Evolutionary conservation across 1,140 invertebrate genomes (phyloP).

Genomic region (Amphibalanus amphitrite): DNA sequence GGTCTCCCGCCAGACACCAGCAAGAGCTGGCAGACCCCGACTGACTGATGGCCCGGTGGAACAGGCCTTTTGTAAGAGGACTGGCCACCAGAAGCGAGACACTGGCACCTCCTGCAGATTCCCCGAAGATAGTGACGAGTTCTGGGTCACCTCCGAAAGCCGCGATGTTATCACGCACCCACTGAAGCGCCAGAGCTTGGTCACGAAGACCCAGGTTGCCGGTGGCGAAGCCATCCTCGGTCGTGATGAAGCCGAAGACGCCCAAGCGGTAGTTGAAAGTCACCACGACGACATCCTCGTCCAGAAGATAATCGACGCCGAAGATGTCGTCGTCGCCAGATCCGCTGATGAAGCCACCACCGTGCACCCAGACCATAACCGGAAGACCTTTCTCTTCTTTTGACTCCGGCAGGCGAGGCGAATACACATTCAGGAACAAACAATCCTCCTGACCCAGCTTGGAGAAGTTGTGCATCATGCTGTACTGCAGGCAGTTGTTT

Average conservation of each 20-base stretch:
- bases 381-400: constrained; percentile 21
- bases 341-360: constrained; percentile 47
- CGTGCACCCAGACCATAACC: constrained; percentile 62
- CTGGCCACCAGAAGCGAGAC: constrained; percentile 16
- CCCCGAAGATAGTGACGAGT: constrained; percentile 17
- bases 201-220: constrained; percentile 19
- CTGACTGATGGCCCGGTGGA: constrained; percentile 16
- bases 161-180: constrained; percentile 16
- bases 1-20: no score
- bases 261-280: no score
- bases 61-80: constrained; percentile 20
- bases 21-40: constrained; percentile 9
- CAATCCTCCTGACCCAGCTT: constrained; percentile 11
- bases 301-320: no score
- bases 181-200: constrained; percentile 16
- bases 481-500: no score
- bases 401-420: constrained; percentile 2
- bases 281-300: no score
- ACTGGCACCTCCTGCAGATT: constrained; percentile 14
- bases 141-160: constrained; percentile 14
- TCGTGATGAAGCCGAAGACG: constrained; percentile 16
- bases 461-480: no score
- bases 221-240: constrained; percentile 13
- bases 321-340: no score
- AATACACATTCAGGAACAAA: constrained; percentile 11